These are phyloP conservation scores for Cranoglanis bouderius DNA, from an alignment of 2,113 vertebrate species.

Conservation along the genomic window DNA sequence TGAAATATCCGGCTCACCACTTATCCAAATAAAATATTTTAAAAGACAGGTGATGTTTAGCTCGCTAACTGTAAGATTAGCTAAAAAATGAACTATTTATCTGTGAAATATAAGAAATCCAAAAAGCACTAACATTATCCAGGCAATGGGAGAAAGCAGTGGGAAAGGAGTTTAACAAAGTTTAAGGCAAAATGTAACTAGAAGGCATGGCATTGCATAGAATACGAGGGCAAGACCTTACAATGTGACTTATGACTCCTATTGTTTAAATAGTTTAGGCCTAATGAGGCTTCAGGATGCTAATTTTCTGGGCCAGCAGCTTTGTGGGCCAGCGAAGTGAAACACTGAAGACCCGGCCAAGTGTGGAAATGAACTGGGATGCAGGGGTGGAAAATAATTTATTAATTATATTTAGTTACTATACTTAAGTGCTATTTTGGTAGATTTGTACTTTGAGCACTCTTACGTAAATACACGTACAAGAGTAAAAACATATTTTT, in stretches of 20 bases:
- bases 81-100: not conserved
- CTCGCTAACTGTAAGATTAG: not conserved
- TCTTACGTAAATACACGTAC: not conserved
- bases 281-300: not conserved
- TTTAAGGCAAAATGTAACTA: not conserved
- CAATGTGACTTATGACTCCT: not conserved
- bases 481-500: not conserved
- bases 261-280: conserved; percentile 6
- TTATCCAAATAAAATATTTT: not conserved
- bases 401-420: not conserved
- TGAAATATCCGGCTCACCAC: not conserved
- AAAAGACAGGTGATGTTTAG: not conserved
- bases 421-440: not conserved
- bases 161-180: not conserved
- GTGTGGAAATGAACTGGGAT: not conserved
- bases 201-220: not conserved
- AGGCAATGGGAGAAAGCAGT: not conserved
- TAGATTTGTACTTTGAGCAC: not conserved
- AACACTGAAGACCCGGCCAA: not conserved
- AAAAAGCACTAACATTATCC: not conserved
- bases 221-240: not conserved
- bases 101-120: not conserved
- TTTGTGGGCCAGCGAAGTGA: not conserved
- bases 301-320: not conserved
- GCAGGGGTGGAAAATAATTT: not conserved